Evolutionary conservation across 1,140 invertebrate genomes (phyloP).

Genomic region (Pachypsylla venusta): DNA sequence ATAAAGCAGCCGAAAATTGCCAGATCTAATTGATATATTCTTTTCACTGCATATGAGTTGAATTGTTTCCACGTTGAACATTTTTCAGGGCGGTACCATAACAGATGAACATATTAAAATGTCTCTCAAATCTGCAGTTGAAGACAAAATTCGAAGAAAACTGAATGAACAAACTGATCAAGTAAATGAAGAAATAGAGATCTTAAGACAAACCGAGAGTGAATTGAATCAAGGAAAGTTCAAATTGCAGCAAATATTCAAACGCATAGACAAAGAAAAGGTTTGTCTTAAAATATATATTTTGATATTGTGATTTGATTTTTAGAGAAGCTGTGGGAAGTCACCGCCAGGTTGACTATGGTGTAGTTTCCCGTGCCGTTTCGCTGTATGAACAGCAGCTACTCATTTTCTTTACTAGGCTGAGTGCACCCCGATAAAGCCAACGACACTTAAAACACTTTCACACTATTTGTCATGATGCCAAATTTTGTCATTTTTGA

Average conservation of each 20-base stretch:
- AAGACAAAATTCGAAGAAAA: conserved; percentile 77
- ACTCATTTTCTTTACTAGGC: no score
- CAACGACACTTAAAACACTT: no score
- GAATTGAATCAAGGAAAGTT: conserved; percentile 75
- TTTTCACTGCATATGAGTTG: no score
- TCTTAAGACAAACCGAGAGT: conserved; percentile 69
- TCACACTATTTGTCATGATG: no score
- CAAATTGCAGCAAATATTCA: conserved; percentile 68
- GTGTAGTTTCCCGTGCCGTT: background rate
- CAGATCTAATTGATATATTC: no score
- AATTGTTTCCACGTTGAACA: no score
- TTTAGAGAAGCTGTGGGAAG: no score
- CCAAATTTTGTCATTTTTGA: no score
- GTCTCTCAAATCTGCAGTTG: conserved; percentile 83
- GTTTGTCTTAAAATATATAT: conserved; percentile 28
- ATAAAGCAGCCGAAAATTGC: no score
- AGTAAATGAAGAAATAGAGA: conserved; percentile 81
- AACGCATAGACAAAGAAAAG: conserved; percentile 67
- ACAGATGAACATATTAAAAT: conserved; percentile 89
- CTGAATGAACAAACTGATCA: conserved; percentile 80
- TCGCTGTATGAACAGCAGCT: background rate
- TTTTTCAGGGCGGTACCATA: conserved; percentile 49
- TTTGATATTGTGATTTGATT: background rate
- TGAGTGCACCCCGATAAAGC: no score
- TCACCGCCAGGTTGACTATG: conserved; percentile 1